Conservation (phyloP, 2,888 invertebrate genomes). For the Lasioglossum oenotherae region DNA sequence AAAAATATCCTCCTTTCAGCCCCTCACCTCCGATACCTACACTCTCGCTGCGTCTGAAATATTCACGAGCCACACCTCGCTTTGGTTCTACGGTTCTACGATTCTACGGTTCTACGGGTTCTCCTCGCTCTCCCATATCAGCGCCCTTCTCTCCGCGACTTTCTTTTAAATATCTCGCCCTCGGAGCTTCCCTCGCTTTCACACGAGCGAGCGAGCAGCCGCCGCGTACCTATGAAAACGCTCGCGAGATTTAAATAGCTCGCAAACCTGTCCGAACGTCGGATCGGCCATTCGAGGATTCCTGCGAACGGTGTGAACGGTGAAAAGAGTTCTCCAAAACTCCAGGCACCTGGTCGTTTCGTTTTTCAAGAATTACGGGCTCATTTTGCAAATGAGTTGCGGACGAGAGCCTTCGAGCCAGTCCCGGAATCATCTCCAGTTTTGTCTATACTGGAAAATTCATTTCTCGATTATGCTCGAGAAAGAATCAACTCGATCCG, state of each 20-base stretch:
- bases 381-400: background rate
- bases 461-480: background rate
- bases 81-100: conserved; percentile 65
- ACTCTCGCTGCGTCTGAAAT: conserved; percentile 62
- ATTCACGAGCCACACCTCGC: conserved; percentile 64
- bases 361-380: background rate
- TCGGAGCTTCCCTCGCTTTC: background rate
- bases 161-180: conserved; percentile 39
- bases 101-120: conserved; percentile 36
- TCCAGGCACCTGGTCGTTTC: background rate
- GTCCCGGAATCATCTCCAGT: background rate
- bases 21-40: conserved; percentile 28
- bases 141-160: background rate
- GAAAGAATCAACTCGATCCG: background rate
- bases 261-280: conserved; percentile 6
- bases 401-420: background rate
- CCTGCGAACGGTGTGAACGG: background rate
- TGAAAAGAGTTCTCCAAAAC: background rate
- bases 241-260: conserved; percentile 13
- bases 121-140: conserved; percentile 12
- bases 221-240: background rate
- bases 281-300: background rate
- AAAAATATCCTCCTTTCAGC: conserved; percentile 75
- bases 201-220: background rate
- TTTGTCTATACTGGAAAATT: background rate